A percentile compares a stretch with the other conserved stretches of the same genome.
phyloP scores from a whole-genome alignment of 2,888 invertebrate genomes.

The Chrysolina haemoptera region DNA sequence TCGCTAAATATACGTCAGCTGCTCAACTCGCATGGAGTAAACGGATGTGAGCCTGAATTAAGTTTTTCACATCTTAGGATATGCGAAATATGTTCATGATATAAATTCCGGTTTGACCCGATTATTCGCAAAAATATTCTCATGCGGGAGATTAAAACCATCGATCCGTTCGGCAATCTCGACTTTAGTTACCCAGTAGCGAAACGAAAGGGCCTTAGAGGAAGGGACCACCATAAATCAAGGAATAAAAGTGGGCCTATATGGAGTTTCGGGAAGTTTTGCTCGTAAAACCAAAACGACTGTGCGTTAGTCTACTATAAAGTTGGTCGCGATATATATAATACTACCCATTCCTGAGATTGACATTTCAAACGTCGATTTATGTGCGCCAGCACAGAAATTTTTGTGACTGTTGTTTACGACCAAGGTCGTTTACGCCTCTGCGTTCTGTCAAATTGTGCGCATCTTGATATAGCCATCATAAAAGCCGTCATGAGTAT shows the following conservation, averaged over 20 bases:
- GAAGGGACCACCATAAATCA: constrained; percentile 44
- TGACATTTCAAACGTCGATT: constrained; percentile 64
- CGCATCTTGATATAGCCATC: constrained; percentile 10
- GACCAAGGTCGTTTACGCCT: constrained; percentile 45
- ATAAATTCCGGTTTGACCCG: constrained; percentile 14
- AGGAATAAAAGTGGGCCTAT: constrained; percentile 44
- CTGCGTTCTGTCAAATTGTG: background rate
- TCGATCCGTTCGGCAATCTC: constrained; percentile 23
- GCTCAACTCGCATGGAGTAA: too few relatives aligned
- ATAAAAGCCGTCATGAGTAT: background rate
- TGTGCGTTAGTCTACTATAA: constrained; percentile 59
- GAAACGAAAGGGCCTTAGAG: constrained; percentile 24
- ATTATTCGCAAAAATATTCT: constrained; percentile 10
- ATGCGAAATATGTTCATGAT: background rate
- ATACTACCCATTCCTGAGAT: constrained; percentile 62
- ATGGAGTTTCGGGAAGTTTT: constrained; percentile 41
- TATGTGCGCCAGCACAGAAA: constrained; percentile 52
- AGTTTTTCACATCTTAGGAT: background rate
- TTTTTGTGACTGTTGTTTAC: constrained; percentile 55
- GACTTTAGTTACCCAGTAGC: constrained; percentile 14
- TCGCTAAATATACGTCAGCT: too few relatives aligned
- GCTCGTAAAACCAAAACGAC: constrained; percentile 54
- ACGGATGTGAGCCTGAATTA: background rate
- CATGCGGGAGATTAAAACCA: constrained; percentile 26
- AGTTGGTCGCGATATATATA: constrained; percentile 57